Evolutionary conservation across 2,797 vertebrate genomes (phyloP).

Genomic region (Pterois miles): DNA sequence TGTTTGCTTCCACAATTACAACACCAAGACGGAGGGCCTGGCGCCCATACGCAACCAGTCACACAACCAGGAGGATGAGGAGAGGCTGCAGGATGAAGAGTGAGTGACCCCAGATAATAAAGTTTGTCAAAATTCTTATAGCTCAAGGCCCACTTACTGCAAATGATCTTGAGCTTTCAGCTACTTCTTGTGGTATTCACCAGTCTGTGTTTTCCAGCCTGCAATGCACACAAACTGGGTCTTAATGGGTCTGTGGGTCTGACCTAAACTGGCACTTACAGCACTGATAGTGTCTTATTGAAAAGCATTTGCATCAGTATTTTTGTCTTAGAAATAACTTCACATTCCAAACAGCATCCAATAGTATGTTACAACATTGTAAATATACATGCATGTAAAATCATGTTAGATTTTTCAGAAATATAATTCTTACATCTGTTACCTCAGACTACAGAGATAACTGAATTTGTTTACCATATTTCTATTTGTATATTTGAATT

Average conservation of each 20-base stretch:
- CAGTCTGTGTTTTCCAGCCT: not conserved
- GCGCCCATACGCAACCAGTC: slow-evolving; percentile 91
- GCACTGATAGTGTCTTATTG: no score
- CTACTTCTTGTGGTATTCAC: not conserved
- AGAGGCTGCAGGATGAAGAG: slow-evolving; percentile 92
- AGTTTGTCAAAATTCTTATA: not conserved
- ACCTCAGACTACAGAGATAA: not conserved
- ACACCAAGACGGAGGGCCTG: slow-evolving; percentile 93
- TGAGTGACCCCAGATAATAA: slow-evolving; percentile 74
- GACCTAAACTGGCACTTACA: not conserved
- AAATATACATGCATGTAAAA: not conserved
- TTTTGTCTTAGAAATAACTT: not conserved
- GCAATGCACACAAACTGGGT: not conserved
- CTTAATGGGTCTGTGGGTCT: not conserved
- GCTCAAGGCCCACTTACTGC: not conserved
- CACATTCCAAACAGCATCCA: not conserved
- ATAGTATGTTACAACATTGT: not conserved
- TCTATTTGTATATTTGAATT: not conserved
- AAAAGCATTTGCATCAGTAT: not conserved
- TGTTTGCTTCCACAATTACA: slow-evolving; percentile 96
- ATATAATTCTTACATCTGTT: not conserved
- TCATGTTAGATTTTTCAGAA: not conserved
- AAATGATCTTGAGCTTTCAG: not conserved
- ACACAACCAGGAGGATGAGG: slow-evolving; percentile 91
- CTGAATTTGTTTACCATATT: not conserved